Percentiles rank a stretch among this genome's conserved stretches.
Conservation (phyloP, 2,888 invertebrate genomes). For the Philereme transversata region DNA sequence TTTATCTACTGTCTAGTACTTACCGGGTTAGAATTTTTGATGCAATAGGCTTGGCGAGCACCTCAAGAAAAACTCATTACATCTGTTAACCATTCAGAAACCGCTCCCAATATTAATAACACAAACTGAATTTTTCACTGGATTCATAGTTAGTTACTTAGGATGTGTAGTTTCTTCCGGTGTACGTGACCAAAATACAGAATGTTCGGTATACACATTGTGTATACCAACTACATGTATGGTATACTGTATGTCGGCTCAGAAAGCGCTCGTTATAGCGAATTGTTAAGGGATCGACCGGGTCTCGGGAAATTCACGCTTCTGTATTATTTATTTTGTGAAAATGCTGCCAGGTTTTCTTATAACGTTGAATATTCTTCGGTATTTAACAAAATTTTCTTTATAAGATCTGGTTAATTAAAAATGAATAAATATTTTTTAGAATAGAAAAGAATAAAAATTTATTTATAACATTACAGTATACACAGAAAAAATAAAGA, state of each 20-base stretch:
- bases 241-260: conserved; percentile 6
- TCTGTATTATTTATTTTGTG: conserved; percentile 33
- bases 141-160: conserved; percentile 39
- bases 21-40: too few species aligned
- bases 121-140: conserved; percentile 35
- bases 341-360: conserved; percentile 28
- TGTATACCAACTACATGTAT: background rate
- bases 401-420: too few species aligned
- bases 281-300: conserved; percentile 28
- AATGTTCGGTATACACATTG: conserved; percentile 4
- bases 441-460: too few species aligned
- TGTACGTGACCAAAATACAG: conserved; percentile 40
- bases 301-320: conserved; percentile 29
- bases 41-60: too few species aligned
- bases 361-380: background rate
- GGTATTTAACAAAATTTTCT: too few species aligned
- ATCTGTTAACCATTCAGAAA: conserved; percentile 1
- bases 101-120: conserved; percentile 24
- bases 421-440: too few species aligned
- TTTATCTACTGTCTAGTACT: too few species aligned
- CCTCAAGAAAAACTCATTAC: too few species aligned
- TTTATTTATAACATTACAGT: too few species aligned
- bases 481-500: too few species aligned
- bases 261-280: conserved; percentile 30
- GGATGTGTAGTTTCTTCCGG: conserved; percentile 31